phyloP scores from a whole-genome alignment of 2,113 vertebrate genomes.

The Hippopotamus amphibius region DNA sequence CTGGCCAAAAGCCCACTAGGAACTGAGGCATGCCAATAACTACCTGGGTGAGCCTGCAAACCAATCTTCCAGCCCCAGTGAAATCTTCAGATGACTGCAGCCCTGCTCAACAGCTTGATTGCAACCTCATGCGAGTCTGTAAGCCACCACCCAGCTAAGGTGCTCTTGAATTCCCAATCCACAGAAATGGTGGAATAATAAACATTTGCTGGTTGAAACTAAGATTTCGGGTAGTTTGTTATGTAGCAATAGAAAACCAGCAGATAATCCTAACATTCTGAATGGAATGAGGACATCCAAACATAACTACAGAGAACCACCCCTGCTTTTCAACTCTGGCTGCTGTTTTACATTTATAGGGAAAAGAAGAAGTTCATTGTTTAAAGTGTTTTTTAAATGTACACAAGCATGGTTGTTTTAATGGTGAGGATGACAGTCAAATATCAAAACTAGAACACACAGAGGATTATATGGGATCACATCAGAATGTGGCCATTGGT shows the following conservation, averaged over 20 bases:
- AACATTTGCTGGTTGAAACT: background rate
- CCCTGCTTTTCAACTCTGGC: conserved; percentile 7
- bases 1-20: background rate
- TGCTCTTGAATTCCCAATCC: conserved; percentile 6
- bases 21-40: background rate
- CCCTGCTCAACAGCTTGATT: background rate
- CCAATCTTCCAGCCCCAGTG: background rate
- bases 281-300: conserved; percentile 13
- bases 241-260: background rate
- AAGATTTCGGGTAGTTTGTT: background rate
- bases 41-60: background rate
- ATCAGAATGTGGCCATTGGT: background rate
- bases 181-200: background rate
- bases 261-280: background rate
- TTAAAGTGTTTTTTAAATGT: conserved; percentile 20
- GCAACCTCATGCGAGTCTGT: background rate
- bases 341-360: background rate
- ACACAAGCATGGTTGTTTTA: background rate
- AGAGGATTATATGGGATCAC: background rate
- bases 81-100: background rate
- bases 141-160: background rate
- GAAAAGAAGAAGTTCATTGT: background rate
- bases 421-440: background rate
- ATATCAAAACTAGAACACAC: background rate
- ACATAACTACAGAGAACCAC: background rate